Evolutionary conservation across 2,113 vertebrate genomes (phyloP), one percentile per base, ranked within the genome.

Genomic region (Pterocles burchelli): DNA sequence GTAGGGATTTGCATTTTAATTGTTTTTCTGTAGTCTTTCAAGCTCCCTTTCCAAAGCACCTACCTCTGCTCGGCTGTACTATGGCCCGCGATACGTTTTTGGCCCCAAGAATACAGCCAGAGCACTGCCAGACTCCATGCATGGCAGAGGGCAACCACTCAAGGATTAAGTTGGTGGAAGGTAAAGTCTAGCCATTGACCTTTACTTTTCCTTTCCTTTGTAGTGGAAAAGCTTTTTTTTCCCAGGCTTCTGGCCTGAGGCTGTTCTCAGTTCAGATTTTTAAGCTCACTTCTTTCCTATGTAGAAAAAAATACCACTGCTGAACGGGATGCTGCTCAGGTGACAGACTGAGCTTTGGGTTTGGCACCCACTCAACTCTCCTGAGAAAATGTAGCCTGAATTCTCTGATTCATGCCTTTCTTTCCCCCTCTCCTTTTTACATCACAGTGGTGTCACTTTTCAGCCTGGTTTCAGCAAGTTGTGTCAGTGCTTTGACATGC

Each of bases 1-100:
- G 45, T 33, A 72, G 77, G 90, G 93, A 96, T 95, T 96, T 96
- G 92, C 93, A 92, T 95, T 93, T 93, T 75, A 77, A 96, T 96
- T 91, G 80, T 95, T 90, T 88, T 74, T 48, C 82, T 75, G 85
- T 85, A 81, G 91, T 71, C 88, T 95, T 91, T 94, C 96, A 96
- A 96, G 75, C 91, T 90, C 59, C 63, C 80, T 95, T 89, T 85
- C 81, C 86, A 85, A 83, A 93, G 88, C 90, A 48, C 67, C 81
- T 91, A 84, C 25, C 93, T 93, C 86, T 89, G 65, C 79, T 91
- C 22, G 17, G 80, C 76, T 93, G 59, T 71, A 36, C 74, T 73
- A 33, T 45, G 91, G 51, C 52, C 76, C 58, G 41, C 70, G 45
- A 48, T 75, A 78, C 58, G 84, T n/a, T 72, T 52, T 77, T 70